Evolutionary conservation across 2,888 invertebrate genomes (phyloP), one percentile per base, ranked within the genome.

Genomic region (Tuta absoluta): DNA sequence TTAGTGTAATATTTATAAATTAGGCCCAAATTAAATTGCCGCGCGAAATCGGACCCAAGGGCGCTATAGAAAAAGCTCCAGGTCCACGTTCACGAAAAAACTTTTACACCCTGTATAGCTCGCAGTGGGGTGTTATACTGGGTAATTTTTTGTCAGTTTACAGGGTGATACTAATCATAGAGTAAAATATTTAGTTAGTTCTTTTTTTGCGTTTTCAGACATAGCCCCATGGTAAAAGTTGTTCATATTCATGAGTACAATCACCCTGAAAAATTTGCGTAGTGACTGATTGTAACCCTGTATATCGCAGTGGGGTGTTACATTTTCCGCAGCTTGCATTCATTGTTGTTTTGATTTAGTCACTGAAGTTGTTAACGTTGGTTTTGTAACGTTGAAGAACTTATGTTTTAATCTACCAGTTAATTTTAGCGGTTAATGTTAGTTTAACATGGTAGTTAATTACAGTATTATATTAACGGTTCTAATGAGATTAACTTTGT

Each of bases 271-370:
- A n/a, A n/a, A n/a, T n/a, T n/a, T n/a, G n/a, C n/a, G n/a, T n/a
- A n/a, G n/a, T n/a, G n/a, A n/a, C n/a, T n/a, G n/a, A n/a, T n/a
- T n/a, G n/a, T n/a, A n/a, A 72, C 66, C 71, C 75, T 79, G 81
- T 86, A 84, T 86, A 82, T 86, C 73, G 80, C 72, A 78, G 79
- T 71, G 65, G 68, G 65, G 66, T 78, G 79, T 78, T 81, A 82
- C 81, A 82, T 82, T 81, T 80, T 79, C 64, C 79, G 74, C 75
- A 78, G 79, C 78, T 80, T 45, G 45, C 49, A 49, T 49, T 49
- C 48, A 21, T 49, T 23, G 21, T 49, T 28, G n/a, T 21, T 49
- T 21, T 49, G 49, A 49, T 49, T 49, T 49, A 49, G 21, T 49
- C 19, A 8, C 19, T 49, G 49, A 12, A 11, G 49, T 49, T 21